Conservation (phyloP, 2,888 invertebrate species). For the Drosophila macrospina region DNA sequence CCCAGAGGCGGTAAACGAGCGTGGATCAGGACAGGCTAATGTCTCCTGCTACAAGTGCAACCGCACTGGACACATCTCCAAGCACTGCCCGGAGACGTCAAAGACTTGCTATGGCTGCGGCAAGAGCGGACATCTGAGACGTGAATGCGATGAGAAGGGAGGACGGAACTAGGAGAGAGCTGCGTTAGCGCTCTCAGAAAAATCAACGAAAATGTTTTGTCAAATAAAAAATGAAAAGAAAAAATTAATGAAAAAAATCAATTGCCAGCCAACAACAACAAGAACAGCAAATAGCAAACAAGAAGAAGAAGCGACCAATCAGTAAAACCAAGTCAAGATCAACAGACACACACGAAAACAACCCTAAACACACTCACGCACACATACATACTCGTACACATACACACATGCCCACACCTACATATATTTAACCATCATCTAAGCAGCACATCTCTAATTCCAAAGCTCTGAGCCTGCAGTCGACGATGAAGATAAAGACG, state of each 20-base stretch:
- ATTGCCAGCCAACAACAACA: conserved; percentile 70
- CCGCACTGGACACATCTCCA: conserved; percentile 96
- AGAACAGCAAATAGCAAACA: conserved; percentile 48
- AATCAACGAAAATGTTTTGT: conserved; percentile 72
- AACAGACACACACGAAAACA: conserved; percentile 46
- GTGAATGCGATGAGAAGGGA: conserved; percentile 93
- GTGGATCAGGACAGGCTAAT: conserved; percentile 81
- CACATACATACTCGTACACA: conserved; percentile 49
- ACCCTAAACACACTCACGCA: conserved; percentile 44
- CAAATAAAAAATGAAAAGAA: conserved; percentile 65
- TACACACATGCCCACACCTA: conserved; percentile 46
- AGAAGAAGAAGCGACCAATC: conserved; percentile 62
- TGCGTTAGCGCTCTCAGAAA: conserved; percentile 46
- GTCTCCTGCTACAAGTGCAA: conserved; percentile 97
- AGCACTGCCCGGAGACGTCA: conserved; percentile 92
- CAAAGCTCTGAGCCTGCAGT: conserved; percentile 77
- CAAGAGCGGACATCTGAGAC: conserved; percentile 95
- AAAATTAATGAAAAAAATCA: conserved; percentile 75
- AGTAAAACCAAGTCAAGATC: conserved; percentile 76
- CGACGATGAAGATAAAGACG: conserved; percentile 18
- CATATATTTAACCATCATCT: conserved; percentile 63
- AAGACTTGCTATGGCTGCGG: conserved; percentile 97
- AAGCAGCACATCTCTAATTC: conserved; percentile 79
- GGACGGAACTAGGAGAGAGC: conserved; percentile 83
- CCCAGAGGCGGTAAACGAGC: conserved; percentile 88